Percentiles rank a stretch among this genome's conserved stretches.
phyloP scores from a whole-genome alignment of 2,888 invertebrate genomes.

The Sphaerolaimus hirsutus region DNA sequence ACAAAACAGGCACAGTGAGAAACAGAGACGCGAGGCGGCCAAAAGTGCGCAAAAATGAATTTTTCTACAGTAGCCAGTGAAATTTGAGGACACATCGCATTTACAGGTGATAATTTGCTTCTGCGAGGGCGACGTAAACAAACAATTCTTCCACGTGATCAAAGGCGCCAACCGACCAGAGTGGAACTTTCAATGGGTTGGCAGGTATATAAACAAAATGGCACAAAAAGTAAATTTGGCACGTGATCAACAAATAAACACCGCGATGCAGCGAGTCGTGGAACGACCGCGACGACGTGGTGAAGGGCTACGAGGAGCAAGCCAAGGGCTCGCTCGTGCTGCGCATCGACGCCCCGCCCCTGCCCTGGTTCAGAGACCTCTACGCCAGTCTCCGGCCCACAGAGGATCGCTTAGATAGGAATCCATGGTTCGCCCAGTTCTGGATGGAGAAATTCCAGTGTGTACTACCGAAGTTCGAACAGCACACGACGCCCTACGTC shows the following conservation, averaged over 20 bases:
- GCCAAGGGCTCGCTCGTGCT: slow-evolving; percentile 49
- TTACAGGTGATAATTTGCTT: slow-evolving; percentile 37
- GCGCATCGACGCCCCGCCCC: slow-evolving; percentile 47
- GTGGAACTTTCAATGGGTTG: slow-evolving; percentile 21
- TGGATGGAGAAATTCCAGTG: slow-evolving; percentile 50
- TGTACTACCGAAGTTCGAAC: slow-evolving; percentile 14
- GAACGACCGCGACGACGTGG: slow-evolving; percentile 37
- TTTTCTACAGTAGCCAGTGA: no score
- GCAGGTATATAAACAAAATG: slow-evolving; percentile 7
- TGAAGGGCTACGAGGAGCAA: slow-evolving; percentile 39
- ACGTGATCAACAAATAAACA: neutral
- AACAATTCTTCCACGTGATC: slow-evolving; percentile 19
- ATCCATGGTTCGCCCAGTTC: slow-evolving; percentile 50
- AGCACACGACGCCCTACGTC: slow-evolving; percentile 7
- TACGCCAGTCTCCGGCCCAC: slow-evolving; percentile 10
- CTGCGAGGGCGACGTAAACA: slow-evolving; percentile 49
- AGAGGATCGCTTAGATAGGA: slow-evolving; percentile 29
- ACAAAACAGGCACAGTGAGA: neutral
- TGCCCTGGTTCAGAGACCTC: slow-evolving; percentile 29
- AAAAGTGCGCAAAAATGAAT: no score
- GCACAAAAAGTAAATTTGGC: neutral
- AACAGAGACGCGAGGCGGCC: no score
- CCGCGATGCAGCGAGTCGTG: slow-evolving; percentile 10
- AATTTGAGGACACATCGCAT: no score
- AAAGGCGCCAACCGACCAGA: neutral